Evolutionary conservation across 2,888 invertebrate species (phyloP), one percentile per base, ranked within the genome.

Genomic region (Zaprionus lineosus): DNA sequence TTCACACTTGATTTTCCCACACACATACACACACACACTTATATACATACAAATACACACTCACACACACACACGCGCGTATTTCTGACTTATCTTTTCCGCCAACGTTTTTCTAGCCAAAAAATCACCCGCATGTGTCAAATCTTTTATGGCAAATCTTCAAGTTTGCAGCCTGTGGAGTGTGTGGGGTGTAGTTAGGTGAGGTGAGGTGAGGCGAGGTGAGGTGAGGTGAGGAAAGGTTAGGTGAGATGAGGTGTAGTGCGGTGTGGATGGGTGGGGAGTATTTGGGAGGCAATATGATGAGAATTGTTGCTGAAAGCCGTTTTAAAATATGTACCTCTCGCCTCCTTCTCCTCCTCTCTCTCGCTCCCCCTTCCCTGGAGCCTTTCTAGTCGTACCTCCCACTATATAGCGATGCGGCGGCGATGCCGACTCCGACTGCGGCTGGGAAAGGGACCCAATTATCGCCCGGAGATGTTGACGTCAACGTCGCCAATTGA

Each of bases 391-490:
- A 19, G 33, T 12, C 18, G 36, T 24, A 18, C 43, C 62, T 48
- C 55, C 55, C 34, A 37, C 48, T 34, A 31, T 29, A 21, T 8
- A 9, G 47, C 37, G 14, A 18, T 18, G 26, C 55, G n/a, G n/a
- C n/a, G n/a, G n/a, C n/a, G 36, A 15, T 16, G 36, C 16, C 2
- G 36, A 36, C 21, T 5, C 3, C 4, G 7, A 7, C 21, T 7
- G n/a, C n/a, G 47, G 33, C 65, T 78, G 43, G 40, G 78, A 77
- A 77, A 82, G 77, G 82, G 78, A 77, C 57, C 82, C 77, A 78
- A 82, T 78, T 82, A 78, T 78, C 75, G 77, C 83, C 77, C 56
- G 59, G 47, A 78, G 82, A 60, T 78, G 68, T 58, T 56, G 66
- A 59, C 56, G 69, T 63, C 56, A 50, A 41, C 60, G 53, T 55